These are phyloP conservation scores for Metellina segmentata DNA, from an alignment of 2,888 invertebrate genomes.

Conservation along the genomic window DNA sequence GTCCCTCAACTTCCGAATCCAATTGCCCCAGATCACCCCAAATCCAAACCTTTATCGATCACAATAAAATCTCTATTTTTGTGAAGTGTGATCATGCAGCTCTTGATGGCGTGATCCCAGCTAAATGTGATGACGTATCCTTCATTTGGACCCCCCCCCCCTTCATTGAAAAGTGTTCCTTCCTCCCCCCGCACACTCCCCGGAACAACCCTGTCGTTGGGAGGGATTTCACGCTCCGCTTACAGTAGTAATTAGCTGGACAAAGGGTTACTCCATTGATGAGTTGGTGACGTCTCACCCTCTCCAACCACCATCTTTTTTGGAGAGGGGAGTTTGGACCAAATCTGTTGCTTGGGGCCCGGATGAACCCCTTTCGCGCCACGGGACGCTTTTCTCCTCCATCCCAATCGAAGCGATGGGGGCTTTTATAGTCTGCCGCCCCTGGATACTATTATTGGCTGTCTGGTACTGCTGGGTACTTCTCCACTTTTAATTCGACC, in stretches of 20 bases:
- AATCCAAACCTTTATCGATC: too few relatives aligned
- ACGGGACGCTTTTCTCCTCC: conserved; percentile 33
- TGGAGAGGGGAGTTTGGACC: not conserved
- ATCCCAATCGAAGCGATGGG: conserved; percentile 31
- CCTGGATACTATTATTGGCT: not conserved
- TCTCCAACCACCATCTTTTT: conserved; percentile 12
- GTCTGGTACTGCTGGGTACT: too few relatives aligned
- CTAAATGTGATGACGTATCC: conserved; percentile 32
- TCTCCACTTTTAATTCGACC: too few relatives aligned
- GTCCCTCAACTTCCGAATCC: too few relatives aligned
- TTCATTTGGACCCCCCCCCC: not conserved
- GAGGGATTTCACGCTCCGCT: conserved; percentile 61
- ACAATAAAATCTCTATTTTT: too few relatives aligned
- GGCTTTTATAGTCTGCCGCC: not conserved
- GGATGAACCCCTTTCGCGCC: conserved; percentile 36
- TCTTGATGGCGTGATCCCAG: conserved; percentile 4
- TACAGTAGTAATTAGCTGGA: conserved; percentile 48
- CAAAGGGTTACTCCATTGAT: conserved; percentile 35
- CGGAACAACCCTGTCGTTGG: conserved; percentile 4
- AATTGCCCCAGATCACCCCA: too few relatives aligned
- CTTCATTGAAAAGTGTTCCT: not conserved
- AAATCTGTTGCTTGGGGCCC: conserved; percentile 45
- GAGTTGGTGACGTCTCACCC: conserved; percentile 41
- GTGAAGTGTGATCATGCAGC: not conserved
- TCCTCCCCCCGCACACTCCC: not conserved